Percentiles rank a stretch among this genome's conserved stretches.
These are phyloP conservation scores for Parapsyche elsis DNA, from an alignment of 1,140 invertebrate species.

Conservation along the genomic window DNA sequence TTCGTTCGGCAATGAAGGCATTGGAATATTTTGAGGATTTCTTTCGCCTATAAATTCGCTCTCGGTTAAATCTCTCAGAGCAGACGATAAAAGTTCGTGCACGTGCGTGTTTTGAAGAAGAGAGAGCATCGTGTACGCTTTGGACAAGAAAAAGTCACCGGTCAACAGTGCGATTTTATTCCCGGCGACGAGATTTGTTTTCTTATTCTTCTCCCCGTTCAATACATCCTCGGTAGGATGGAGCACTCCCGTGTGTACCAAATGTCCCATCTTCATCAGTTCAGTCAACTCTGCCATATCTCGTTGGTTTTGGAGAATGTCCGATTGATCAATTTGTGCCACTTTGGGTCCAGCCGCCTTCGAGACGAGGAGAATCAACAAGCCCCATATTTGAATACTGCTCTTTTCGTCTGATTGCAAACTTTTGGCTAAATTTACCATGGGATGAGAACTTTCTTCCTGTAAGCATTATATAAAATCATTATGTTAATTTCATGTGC, in stretches of 20 bases:
- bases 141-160: conserved; percentile 90
- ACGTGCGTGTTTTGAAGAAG: conserved; percentile 76
- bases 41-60: conserved; percentile 85
- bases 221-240: conserved; percentile 69
- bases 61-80: conserved; percentile 83
- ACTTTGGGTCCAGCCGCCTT: conserved; percentile 79
- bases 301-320: conserved; percentile 78
- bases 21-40: conserved; percentile 81
- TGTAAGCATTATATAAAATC: conserved; percentile 56
- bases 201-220: not conserved
- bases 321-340: conserved; percentile 68
- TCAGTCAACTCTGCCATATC: conserved; percentile 90
- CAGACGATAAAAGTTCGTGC: conserved; percentile 83
- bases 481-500: too few relatives aligned
- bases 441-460: conserved; percentile 87
- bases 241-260: conserved; percentile 87
- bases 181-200: conserved; percentile 70
- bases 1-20: conserved; percentile 72
- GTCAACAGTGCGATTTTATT: conserved; percentile 92
- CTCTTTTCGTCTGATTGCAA: conserved; percentile 86
- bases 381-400: conserved; percentile 87
- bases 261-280: conserved; percentile 93
- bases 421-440: conserved; percentile 86
- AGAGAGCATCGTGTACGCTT: conserved; percentile 82
- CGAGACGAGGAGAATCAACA: conserved; percentile 86